Evolutionary conservation across 2,113 vertebrate species (phyloP), one percentile per base, ranked within the genome.

Genomic region (Toxotes chatareus): DNA sequence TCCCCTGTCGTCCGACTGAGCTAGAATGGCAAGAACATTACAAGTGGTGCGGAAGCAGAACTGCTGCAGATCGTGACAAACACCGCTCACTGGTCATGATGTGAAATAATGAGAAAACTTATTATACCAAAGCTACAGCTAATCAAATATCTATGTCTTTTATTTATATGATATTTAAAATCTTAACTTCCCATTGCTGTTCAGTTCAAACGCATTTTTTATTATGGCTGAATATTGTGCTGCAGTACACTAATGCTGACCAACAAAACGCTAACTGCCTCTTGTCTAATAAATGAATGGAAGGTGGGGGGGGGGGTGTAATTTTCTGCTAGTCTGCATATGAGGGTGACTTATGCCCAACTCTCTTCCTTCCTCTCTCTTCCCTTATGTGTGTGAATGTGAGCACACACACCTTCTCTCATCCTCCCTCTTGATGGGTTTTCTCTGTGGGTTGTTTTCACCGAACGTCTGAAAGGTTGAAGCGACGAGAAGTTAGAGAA

Each of bases 281-380:
- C 90, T 85, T 76, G 90, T 93, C 92, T 93, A 80, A 90, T 88
- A 91, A 93, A 91, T 82, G 90, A 89, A 93, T 89, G 86, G 84
- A 92, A 83, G 85, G 85, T 83, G 78, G 27, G 27, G 27, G 90
- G 79, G 64, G 91, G 90, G 73, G 84, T 92, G 91, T 93, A 93
- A 95, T 95, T 95, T 95, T 95, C 94, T 95, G 94, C 94, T 90
- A 94, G 94, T 95, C 94, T 94, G 94, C 92, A 92, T 94, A 86
- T 79, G 68, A 92, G 92, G 88, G 90, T 93, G 92, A 94, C 92
- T 94, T 94, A 92, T 90, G 80, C 76, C 82, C 82, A 75, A 66
- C 66, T 76, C 82, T 84, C 85, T 89, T 85, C 77, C 88, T 91
- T 91, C 81, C 91, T 82, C 67, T 61, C 32, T 16, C 57, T 63